Evolutionary conservation across 2,113 vertebrate genomes (phyloP).

Genomic region (Murina feae): DNA sequence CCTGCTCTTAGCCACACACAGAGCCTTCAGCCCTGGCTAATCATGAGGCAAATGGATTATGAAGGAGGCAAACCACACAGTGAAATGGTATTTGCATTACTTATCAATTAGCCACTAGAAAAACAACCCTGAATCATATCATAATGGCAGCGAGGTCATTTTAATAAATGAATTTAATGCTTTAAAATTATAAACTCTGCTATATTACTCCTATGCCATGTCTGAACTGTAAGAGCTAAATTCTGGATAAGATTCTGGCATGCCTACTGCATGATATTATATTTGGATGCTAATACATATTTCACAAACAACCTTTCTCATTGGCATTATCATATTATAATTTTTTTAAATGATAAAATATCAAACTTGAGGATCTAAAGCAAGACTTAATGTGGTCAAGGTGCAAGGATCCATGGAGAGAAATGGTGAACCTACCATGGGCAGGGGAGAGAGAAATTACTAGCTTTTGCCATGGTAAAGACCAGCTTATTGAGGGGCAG

Average conservation of each 20-base stretch:
- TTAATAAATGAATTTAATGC: not conserved
- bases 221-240: not conserved
- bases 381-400: not conserved
- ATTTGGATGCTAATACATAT: not conserved
- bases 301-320: not conserved
- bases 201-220: not conserved
- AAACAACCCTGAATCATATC: not conserved
- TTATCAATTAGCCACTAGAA: not conserved
- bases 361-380: not conserved
- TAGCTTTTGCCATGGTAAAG: not conserved
- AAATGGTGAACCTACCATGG: not conserved
- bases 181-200: conserved; percentile 6
- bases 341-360: not conserved
- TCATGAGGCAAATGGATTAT: not conserved
- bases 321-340: not conserved
- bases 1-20: not conserved
- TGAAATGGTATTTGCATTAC: not conserved
- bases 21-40: not conserved
- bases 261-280: not conserved
- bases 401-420: not conserved
- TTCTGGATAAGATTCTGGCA: not conserved
- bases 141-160: not conserved
- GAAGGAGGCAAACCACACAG: not conserved
- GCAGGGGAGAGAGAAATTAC: not conserved
- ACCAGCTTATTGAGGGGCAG: not conserved